Evolutionary conservation across 2,113 vertebrate genomes (phyloP).

Genomic region (Spea multiplicata): DNA sequence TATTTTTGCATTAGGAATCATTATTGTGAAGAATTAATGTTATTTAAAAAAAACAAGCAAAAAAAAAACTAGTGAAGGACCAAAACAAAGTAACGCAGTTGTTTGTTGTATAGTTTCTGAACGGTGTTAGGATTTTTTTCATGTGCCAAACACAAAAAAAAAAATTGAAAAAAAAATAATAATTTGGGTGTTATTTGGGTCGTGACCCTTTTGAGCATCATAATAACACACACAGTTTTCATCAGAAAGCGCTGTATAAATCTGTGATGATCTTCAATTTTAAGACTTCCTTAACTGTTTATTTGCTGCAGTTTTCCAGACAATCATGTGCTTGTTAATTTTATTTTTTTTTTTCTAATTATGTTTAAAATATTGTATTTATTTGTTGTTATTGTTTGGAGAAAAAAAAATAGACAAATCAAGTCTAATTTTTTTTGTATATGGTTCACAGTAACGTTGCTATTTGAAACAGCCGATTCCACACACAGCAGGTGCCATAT

Average conservation of each 20-base stretch:
- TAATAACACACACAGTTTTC: background rate
- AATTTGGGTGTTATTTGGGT: slow-evolving; percentile 49
- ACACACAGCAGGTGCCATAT: slow-evolving; percentile 33
- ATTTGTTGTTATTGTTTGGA: slow-evolving; percentile 63
- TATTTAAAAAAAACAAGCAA: slow-evolving; percentile 69
- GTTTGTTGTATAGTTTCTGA: slow-evolving; percentile 72
- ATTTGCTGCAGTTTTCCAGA: slow-evolving; percentile 65
- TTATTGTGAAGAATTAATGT: slow-evolving; percentile 80
- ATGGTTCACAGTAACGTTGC: slow-evolving; percentile 21
- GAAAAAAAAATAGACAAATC: slow-evolving; percentile 27
- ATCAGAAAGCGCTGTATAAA: slow-evolving; percentile 15
- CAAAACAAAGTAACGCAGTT: slow-evolving; percentile 81
- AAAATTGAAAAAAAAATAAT: slow-evolving; percentile 55
- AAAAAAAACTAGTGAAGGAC: slow-evolving; percentile 92
- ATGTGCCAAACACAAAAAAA: slow-evolving; percentile 81
- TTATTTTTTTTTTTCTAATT: slow-evolving; percentile 56
- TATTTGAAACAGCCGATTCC: slow-evolving; percentile 12
- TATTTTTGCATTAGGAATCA: slow-evolving; percentile 74
- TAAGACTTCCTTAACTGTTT: slow-evolving; percentile 51
- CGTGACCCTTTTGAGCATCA: slow-evolving; percentile 23
- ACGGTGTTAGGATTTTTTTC: slow-evolving; percentile 68
- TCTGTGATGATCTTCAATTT: slow-evolving; percentile 22
- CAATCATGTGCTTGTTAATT: slow-evolving; percentile 81
- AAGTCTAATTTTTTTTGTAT: slow-evolving; percentile 30
- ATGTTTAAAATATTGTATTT: slow-evolving; percentile 49